Percentiles rank a stretch among this genome's conserved stretches.
Evolutionary conservation across 2,113 vertebrate species (phyloP).

Genomic region (Tychaedon coryphoeus): DNA sequence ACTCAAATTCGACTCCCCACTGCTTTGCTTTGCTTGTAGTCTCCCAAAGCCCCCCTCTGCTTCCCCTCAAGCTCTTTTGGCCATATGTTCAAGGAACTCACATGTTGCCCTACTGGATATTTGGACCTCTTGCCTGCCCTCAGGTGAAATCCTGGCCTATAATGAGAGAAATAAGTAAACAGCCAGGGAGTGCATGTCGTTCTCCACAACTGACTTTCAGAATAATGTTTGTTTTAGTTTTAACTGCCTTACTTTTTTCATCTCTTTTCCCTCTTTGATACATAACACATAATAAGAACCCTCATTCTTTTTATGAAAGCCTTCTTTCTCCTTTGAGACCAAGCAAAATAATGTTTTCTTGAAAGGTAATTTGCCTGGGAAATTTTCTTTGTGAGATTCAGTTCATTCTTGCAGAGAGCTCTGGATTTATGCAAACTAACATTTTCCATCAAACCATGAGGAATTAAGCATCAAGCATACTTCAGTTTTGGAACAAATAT

Average conservation of each 20-base stretch:
- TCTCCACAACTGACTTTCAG: background rate
- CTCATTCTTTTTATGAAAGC: background rate
- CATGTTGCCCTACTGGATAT: background rate
- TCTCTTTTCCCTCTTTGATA: background rate
- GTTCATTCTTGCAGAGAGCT: background rate
- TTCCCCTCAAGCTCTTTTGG: background rate
- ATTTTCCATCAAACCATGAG: background rate
- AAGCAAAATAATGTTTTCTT: background rate
- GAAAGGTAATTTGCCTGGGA: constrained; percentile 25
- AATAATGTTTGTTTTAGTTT: background rate
- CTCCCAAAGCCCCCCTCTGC: background rate
- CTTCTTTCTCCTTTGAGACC: background rate
- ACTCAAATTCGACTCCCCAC: background rate
- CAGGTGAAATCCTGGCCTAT: background rate
- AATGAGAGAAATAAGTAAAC: background rate
- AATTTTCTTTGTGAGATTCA: constrained; percentile 9
- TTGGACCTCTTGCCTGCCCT: background rate
- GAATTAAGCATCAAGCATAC: background rate
- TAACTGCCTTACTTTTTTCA: background rate
- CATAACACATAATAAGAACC: background rate
- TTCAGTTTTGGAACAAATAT: background rate
- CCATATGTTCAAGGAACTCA: background rate
- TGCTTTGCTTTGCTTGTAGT: background rate
- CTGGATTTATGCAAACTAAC: constrained; percentile 3
- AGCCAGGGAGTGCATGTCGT: background rate